Evolutionary conservation across 2,113 vertebrate species (phyloP), one percentile per base, ranked within the genome.

Genomic region (Polyodon spathula): DNA sequence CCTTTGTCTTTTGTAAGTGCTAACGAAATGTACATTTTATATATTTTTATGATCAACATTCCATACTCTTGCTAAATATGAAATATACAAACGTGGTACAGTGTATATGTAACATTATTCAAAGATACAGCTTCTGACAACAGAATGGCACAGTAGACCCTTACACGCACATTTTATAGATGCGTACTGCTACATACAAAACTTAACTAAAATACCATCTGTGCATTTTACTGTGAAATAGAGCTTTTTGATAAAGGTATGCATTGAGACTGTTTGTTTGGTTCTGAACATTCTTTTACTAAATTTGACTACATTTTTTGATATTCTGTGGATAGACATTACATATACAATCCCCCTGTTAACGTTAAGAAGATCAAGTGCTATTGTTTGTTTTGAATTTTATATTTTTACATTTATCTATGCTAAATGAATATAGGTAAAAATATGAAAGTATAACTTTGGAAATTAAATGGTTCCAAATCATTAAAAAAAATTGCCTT

Each of bases 391-490:
- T 27, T 27, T 27, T 27, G 27, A 27, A 27, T 2, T 2, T 27
- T 27, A 2, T 27, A 27, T 27, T 27, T 27, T 27, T 27, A 59
- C 40, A 69, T 59, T 61, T 63, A 63, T 50, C 61, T 64, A 73
- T 75, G 74, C 80, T 74, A 70, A 54, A 39, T 62, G 75, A 69
- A 65, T 64, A 59, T 73, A 57, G 56, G 65, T 58, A 51, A 46
- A 53, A 37, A 61, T 63, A 40, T 4, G 71, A 50, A 59, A 43
- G 54, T 39, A 54, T 71, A 62, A 65, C 57, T 60, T 60, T 55
- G 55, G 64, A 56, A 38, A 57, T 70, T 68, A 75, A 58, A 44
- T 68, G 60, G 84, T 88, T 84, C 86, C 84, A 89, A 86, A 80
- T 71, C 38, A 66, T 58, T 63, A 66, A 60, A 73, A 64, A 71